phyloP scores from a whole-genome alignment of 2,888 invertebrate genomes.

The Euzophera pinguis region DNA sequence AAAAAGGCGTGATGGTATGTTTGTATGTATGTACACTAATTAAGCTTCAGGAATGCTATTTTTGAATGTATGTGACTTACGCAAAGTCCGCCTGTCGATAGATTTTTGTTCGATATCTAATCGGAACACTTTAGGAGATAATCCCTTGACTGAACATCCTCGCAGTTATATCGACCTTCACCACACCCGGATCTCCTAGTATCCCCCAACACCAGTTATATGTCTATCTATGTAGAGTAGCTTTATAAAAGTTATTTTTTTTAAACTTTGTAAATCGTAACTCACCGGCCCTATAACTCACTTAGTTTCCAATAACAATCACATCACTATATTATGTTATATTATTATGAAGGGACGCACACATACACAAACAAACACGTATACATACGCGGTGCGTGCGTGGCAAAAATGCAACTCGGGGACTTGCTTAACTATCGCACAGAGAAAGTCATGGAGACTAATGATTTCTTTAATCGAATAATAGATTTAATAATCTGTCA shows the following conservation, averaged over 20 bases:
- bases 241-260: neutral
- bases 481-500: neutral
- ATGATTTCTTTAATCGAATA: neutral
- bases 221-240: no score
- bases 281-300: neutral
- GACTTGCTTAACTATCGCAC: constrained; percentile 75
- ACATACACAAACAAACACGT: neutral
- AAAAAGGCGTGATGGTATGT: no score
- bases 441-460: constrained; percentile 33
- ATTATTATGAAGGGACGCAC: constrained; percentile 3
- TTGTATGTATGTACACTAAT: no score
- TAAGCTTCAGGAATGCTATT: no score
- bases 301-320: neutral
- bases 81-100: no score
- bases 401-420: constrained; percentile 75
- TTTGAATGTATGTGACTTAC: no score
- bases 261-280: neutral
- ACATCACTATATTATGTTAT: neutral
- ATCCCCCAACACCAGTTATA: no score
- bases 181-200: no score
- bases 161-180: no score
- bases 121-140: no score
- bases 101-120: no score
- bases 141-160: no score
- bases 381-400: constrained; percentile 52